Conservation (phyloP, 2,797 vertebrate species). For the Cyclura pinguis region DNA sequence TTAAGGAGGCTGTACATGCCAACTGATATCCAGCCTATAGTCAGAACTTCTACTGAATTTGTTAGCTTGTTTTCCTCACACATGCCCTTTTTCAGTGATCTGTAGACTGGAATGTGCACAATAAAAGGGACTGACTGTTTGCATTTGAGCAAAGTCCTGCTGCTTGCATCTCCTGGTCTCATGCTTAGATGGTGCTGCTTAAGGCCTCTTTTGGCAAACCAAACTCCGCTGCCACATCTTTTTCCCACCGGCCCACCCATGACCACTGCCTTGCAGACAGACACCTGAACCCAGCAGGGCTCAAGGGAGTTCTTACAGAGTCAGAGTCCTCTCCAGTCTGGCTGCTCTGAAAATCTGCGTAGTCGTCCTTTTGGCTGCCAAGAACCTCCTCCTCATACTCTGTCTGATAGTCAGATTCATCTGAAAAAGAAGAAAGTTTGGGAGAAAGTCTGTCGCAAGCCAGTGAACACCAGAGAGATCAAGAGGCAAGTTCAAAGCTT, state of each 20-base stretch:
- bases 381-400: slow-evolving; percentile 89
- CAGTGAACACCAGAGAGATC: neutral
- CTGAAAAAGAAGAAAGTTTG: slow-evolving; percentile 70
- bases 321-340: slow-evolving; percentile 78
- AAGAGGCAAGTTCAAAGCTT: neutral
- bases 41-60: no score
- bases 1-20: no score
- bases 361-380: slow-evolving; percentile 73
- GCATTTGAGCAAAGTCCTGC: neutral
- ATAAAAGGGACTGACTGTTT: neutral
- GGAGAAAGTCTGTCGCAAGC: neutral
- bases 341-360: slow-evolving; percentile 68
- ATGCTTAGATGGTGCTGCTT: neutral
- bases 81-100: no score
- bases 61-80: no score
- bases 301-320: slow-evolving; percentile 76
- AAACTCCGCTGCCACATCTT: neutral
- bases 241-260: accelerated
- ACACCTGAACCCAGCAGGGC: neutral
- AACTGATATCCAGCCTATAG: no score
- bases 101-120: neutral
- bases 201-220: neutral
- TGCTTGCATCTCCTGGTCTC: neutral
- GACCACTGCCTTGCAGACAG: neutral
- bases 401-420: slow-evolving; percentile 93